Percentiles rank a stretch among this genome's conserved stretches.
Conservation (phyloP, 1,140 invertebrate species). For the Drosophila saltans region DNA sequence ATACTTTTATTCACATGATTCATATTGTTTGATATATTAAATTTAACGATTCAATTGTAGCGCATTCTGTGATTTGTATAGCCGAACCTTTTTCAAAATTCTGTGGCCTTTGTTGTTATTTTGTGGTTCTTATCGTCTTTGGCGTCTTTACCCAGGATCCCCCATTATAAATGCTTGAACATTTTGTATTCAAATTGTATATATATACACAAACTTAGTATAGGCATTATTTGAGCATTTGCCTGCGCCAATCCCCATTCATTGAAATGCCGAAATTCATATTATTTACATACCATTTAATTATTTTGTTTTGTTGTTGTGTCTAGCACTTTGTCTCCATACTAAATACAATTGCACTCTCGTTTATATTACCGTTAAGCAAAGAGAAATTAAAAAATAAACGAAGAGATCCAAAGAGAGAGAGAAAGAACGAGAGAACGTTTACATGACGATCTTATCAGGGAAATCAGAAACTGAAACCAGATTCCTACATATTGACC, state of each 20-base stretch:
- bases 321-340: slow-evolving; percentile 28
- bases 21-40: background rate
- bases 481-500: slow-evolving; percentile 64
- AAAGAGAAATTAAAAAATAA: slow-evolving; percentile 5
- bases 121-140: no score
- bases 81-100: background rate
- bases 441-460: background rate
- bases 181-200: background rate
- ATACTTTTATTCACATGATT: no score
- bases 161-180: slow-evolving; percentile 43
- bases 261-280: slow-evolving; percentile 34
- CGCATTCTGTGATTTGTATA: background rate
- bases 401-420: background rate
- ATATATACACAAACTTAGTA: background rate
- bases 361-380: slow-evolving; percentile 22
- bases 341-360: slow-evolving; percentile 47
- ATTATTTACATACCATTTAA: slow-evolving; percentile 55
- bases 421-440: background rate
- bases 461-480: slow-evolving; percentile 35
- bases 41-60: background rate
- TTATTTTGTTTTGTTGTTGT: slow-evolving; percentile 21
- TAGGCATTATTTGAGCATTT: slow-evolving; percentile 33
- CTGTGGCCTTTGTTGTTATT: background rate
- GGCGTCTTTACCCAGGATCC: slow-evolving; percentile 6
- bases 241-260: slow-evolving; percentile 20